Percentiles rank a stretch among this genome's conserved stretches.
Conservation (phyloP, 1,140 invertebrate genomes). For the Drosophila subpulchrella region DNA sequence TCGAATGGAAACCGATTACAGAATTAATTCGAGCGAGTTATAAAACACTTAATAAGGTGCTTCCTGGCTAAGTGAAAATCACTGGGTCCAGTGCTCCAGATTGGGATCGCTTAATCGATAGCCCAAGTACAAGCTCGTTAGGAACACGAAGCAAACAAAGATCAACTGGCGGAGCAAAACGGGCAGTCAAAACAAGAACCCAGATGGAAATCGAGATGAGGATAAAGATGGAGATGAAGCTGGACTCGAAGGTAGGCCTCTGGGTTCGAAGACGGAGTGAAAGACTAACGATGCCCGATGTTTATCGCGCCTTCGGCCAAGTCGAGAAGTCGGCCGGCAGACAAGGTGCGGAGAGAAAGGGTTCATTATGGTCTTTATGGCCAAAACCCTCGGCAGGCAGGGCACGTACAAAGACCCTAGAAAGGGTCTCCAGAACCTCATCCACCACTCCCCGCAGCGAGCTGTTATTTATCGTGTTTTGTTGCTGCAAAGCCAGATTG, state of each 20-base stretch:
- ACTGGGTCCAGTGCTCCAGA: constrained; percentile 28
- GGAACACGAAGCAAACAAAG: constrained; percentile 47
- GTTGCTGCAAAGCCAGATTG: constrained; percentile 61
- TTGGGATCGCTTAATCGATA: constrained; percentile 73
- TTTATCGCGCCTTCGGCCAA: constrained; percentile 56
- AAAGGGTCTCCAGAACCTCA: constrained; percentile 22
- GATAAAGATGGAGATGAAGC: constrained; percentile 19
- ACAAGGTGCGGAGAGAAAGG: constrained; percentile 67
- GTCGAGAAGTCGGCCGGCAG: constrained; percentile 3
- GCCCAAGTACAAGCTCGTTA: constrained; percentile 67
- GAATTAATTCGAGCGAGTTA: constrained; percentile 44
- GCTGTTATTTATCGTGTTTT: constrained; percentile 73
- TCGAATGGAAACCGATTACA: constrained; percentile 3
- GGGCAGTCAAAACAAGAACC: constrained; percentile 63
- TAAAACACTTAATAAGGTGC: constrained; percentile 56
- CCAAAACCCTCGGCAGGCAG: constrained; percentile 59
- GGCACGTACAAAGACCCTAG: constrained; percentile 62
- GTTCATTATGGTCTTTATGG: constrained; percentile 75
- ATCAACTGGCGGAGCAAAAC: constrained; percentile 60
- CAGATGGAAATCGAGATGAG: constrained; percentile 35
- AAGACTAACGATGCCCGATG: constrained; percentile 76
- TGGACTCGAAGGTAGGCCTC: constrained; percentile 20
- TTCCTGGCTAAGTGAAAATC: constrained; percentile 55
- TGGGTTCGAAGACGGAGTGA: constrained; percentile 31
- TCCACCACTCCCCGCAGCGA: constrained; percentile 52